phyloP scores from a whole-genome alignment of 1,140 invertebrate species.

The Venustaconcha ellipsiformis region DNA sequence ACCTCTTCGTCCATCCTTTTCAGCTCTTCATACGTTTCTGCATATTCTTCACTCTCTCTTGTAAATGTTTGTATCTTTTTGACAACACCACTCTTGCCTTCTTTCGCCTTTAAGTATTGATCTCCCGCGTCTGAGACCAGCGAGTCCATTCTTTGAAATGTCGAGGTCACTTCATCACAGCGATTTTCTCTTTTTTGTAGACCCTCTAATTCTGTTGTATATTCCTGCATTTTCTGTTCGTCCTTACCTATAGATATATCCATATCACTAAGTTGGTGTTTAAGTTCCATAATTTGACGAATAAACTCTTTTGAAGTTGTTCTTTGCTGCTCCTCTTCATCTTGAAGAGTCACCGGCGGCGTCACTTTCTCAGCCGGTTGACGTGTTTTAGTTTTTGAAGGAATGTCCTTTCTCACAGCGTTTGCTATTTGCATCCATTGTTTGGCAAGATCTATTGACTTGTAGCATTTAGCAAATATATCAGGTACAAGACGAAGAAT shows the following conservation, averaged over 20 bases:
- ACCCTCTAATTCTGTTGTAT: conserved; percentile 22
- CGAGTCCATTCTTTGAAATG: conserved; percentile 25
- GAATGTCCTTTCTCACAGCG: conserved; percentile 37
- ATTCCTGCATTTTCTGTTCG: conserved; percentile 3
- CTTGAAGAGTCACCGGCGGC: background rate
- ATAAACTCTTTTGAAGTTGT: conserved; percentile 21
- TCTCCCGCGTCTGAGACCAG: conserved; percentile 10
- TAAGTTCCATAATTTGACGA: conserved; percentile 8
- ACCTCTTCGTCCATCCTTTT: conserved; percentile 25
- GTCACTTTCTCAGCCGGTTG: background rate
- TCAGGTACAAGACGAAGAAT: conserved; percentile 48
- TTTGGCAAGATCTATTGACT: conserved; percentile 52
- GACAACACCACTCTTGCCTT: conserved; percentile 10
- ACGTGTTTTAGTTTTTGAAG: conserved; percentile 3
- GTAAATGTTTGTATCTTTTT: conserved; percentile 14
- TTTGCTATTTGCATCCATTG: conserved; percentile 47
- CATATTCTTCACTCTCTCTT: conserved; percentile 15
- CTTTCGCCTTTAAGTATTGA: conserved; percentile 25
- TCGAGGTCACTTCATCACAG: conserved; percentile 24
- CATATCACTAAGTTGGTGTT: conserved; percentile 13
- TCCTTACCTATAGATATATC: conserved; percentile 21
- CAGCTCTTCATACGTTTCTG: conserved; percentile 18
- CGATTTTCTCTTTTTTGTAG: conserved; percentile 26
- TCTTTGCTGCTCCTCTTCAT: background rate
- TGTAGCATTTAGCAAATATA: conserved; percentile 54